Percentiles rank a stretch among this genome's conserved stretches.
Conservation (phyloP, 2,888 invertebrate genomes). For the Drosophila rellima region DNA sequence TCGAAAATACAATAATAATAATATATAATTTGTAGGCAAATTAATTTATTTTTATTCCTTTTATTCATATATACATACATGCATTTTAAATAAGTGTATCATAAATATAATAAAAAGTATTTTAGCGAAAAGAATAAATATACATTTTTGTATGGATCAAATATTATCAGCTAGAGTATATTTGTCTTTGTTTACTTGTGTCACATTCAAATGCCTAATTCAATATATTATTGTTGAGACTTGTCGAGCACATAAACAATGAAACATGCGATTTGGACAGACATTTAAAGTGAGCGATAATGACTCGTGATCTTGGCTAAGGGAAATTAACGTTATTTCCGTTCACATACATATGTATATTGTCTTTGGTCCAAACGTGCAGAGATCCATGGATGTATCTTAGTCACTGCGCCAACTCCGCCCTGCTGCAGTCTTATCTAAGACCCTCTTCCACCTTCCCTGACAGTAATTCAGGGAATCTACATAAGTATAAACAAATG, state of each 20-base stretch:
- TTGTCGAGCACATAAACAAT: conserved; percentile 14
- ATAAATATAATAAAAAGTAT: too few species aligned
- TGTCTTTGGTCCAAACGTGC: background rate
- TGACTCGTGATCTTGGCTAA: conserved; percentile 48
- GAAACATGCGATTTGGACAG: conserved; percentile 27
- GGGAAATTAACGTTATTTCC: conserved; percentile 9
- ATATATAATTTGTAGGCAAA: too few species aligned
- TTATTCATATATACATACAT: too few species aligned
- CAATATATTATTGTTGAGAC: conserved; percentile 25
- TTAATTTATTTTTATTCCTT: too few species aligned
- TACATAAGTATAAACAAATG: background rate
- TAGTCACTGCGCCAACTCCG: conserved; percentile 65
- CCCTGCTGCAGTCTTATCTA: conserved; percentile 67
- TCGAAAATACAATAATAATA: background rate
- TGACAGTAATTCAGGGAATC: conserved; percentile 40
- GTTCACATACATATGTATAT: background rate
- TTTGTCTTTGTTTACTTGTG: background rate
- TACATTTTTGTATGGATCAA: too few species aligned
- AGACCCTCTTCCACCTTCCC: background rate
- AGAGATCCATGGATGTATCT: conserved; percentile 20
- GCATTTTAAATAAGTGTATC: too few species aligned
- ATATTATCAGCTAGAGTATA: too few species aligned
- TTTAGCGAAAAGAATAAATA: too few species aligned
- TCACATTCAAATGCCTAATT: background rate
- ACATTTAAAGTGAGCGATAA: conserved; percentile 21